Percentiles rank a stretch among this genome's conserved stretches.
phyloP scores from a whole-genome alignment of 2,113 vertebrate species.

The Rhagologus leucostigma region DNA sequence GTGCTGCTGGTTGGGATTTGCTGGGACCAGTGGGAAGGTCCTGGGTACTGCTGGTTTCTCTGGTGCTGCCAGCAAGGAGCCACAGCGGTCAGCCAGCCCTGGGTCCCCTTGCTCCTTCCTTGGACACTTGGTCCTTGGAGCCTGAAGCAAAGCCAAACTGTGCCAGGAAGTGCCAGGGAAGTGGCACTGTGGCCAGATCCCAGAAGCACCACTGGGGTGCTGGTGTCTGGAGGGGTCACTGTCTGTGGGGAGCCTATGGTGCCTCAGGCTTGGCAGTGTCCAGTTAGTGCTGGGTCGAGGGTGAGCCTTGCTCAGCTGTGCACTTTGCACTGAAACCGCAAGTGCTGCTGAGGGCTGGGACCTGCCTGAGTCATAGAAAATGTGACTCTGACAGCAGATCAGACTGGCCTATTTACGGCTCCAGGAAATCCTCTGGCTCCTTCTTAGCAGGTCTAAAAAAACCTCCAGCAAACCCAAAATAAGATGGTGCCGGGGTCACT shows the following conservation, averaged over 20 bases:
- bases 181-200: not conserved
- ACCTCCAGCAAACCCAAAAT: not conserved
- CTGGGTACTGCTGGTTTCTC: not conserved
- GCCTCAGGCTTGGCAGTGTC: not conserved
- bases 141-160: not conserved
- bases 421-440: not conserved
- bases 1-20: not conserved
- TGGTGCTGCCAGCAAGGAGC: not conserved
- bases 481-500: not conserved
- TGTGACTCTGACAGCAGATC: not conserved
- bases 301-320: not conserved
- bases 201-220: not conserved
- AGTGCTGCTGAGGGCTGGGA: not conserved
- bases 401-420: not conserved
- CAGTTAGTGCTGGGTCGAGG: rapidly evolving
- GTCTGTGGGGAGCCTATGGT: not conserved
- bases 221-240: not conserved
- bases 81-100: not conserved
- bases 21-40: not conserved
- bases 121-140: not conserved
- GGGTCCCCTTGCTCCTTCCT: not conserved
- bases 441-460: not conserved
- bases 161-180: not conserved
- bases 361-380: slow-evolving; percentile 9
- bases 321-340: not conserved